These are phyloP conservation scores for Chinchilla lanigera DNA, from an alignment of 2,113 vertebrate genomes.

Conservation along the genomic window DNA sequence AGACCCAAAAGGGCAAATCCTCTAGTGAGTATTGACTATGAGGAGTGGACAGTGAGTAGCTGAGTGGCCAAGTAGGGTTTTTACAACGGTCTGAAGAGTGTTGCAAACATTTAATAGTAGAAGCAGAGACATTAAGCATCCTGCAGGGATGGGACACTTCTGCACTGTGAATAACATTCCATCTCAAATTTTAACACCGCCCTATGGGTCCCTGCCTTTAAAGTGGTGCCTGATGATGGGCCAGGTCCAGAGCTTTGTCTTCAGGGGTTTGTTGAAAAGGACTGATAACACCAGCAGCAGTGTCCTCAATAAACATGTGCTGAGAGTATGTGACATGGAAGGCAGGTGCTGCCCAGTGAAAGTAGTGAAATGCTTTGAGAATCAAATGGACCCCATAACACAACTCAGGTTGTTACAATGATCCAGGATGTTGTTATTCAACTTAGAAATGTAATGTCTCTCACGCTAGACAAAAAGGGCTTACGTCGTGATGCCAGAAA, in stretches of 20 bases:
- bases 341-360: not conserved
- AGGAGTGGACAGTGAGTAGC: not conserved
- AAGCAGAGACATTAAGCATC: not conserved
- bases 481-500: not conserved
- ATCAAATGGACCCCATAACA: not conserved
- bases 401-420: not conserved
- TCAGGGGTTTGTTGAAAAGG: not conserved
- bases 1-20: not conserved
- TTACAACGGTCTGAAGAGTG: not conserved
- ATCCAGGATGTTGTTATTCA: not conserved
- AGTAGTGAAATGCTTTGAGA: not conserved
- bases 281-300: not conserved
- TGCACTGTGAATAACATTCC: not conserved
- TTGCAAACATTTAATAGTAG: not conserved
- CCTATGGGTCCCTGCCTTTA: not conserved
- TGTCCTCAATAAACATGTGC: not conserved
- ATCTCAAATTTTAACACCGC: not conserved
- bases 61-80: too few relatives aligned
- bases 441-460: not conserved
- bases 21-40: not conserved
- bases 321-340: not conserved
- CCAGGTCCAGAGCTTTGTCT: not conserved
- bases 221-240: not conserved
- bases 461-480: not conserved
- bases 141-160: not conserved